Evolutionary conservation across 2,888 invertebrate genomes (phyloP).

Genomic region (Calameuta pallipes): DNA sequence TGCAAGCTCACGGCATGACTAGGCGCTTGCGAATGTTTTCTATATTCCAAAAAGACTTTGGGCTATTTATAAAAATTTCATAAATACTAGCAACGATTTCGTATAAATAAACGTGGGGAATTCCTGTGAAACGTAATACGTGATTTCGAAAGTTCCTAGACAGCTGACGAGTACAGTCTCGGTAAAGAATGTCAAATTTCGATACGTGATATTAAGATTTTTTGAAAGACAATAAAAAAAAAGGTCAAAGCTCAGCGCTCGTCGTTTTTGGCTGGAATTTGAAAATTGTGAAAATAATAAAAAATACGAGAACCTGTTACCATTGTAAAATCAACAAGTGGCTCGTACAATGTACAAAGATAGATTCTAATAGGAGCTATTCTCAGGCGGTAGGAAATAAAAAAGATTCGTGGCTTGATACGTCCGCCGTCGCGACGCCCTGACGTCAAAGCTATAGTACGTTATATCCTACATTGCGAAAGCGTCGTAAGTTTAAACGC

Average conservation of each 20-base stretch:
- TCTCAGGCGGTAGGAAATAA: not conserved
- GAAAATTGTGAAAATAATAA: not conserved
- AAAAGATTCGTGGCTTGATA: not conserved
- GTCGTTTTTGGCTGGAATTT: too few relatives aligned
- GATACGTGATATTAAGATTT: too few relatives aligned
- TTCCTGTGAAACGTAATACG: not conserved
- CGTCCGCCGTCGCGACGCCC: not conserved
- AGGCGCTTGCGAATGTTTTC: not conserved
- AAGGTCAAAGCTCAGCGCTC: too few relatives aligned
- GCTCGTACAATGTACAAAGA: constrained; percentile 50
- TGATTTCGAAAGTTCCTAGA: not conserved
- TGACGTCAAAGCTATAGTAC: not conserved
- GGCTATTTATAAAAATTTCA: not conserved
- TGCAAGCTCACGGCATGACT: not conserved
- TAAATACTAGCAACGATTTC: not conserved
- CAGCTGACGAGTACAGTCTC: not conserved
- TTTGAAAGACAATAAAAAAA: too few relatives aligned
- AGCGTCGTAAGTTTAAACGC: constrained; percentile 27
- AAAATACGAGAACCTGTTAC: not conserved
- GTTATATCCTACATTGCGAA: constrained; percentile 18
- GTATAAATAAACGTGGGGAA: not conserved
- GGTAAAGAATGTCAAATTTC: too few relatives aligned
- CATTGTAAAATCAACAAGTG: constrained; percentile 52
- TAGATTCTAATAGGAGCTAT: constrained; percentile 25
- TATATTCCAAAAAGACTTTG: not conserved